Conservation (phyloP, 2,888 invertebrate genomes). For the Drosophila lutescens region DNA sequence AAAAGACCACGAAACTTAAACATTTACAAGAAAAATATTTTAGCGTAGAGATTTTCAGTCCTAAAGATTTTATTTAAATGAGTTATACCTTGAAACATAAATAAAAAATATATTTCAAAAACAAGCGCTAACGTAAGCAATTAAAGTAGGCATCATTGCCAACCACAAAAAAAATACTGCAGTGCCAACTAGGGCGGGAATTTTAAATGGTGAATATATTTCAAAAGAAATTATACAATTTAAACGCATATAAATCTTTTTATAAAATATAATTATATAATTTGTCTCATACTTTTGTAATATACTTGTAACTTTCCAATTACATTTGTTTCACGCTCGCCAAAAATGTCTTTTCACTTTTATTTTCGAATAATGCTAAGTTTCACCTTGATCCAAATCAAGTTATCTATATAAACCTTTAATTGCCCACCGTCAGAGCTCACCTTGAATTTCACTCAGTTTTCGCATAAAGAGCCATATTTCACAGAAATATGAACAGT, state of each 20-base stretch:
- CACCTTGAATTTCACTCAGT: slow-evolving; percentile 20
- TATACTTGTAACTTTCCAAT: no score
- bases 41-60: no score
- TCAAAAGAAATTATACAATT: neutral
- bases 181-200: neutral
- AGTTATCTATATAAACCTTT: neutral
- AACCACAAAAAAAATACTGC: neutral
- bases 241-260: no score
- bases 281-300: no score
- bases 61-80: no score
- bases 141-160: neutral
- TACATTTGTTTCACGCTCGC: no score
- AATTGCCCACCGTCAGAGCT: slow-evolving; percentile 34
- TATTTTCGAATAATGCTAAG: neutral
- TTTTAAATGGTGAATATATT: neutral
- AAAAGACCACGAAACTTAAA: no score
- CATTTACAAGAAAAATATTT: no score
- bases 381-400: slow-evolving; percentile 22
- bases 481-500: slow-evolving; percentile 44
- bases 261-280: no score
- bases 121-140: neutral
- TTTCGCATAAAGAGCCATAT: slow-evolving; percentile 47
- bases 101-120: neutral
- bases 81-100: no score
- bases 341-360: no score